Conservation (phyloP, 2,797 vertebrate genomes). For the Atherinosoma microstoma region DNA sequence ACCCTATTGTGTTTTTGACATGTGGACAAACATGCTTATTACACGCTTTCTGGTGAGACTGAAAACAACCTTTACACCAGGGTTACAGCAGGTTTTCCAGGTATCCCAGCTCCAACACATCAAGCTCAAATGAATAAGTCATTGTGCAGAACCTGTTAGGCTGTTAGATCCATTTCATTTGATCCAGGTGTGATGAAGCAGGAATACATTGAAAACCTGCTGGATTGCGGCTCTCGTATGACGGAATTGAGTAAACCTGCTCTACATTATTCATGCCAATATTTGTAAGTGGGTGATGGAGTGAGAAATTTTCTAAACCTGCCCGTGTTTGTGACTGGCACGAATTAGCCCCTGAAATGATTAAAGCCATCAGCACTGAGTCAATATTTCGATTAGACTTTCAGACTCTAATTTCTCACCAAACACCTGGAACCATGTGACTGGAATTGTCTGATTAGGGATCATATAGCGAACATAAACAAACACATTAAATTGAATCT, state of each 20-base stretch:
- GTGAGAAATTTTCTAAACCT: background rate
- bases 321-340: background rate
- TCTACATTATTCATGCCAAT: background rate
- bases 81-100: too few species aligned
- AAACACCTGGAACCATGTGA: background rate
- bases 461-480: background rate
- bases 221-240: too few species aligned
- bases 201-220: too few species aligned
- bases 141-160: too few species aligned
- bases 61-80: background rate
- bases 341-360: background rate
- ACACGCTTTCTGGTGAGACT: background rate
- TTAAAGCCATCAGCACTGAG: background rate
- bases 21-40: background rate
- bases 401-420: background rate
- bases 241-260: too few species aligned
- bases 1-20: too few species aligned
- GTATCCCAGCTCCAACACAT: too few species aligned
- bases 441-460: background rate
- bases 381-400: background rate
- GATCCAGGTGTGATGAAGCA: too few species aligned
- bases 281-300: background rate
- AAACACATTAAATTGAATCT: background rate
- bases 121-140: too few species aligned
- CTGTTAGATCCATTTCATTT: too few species aligned